A percentile compares a stretch with the other conserved stretches of the same genome.
Evolutionary conservation across 2,797 vertebrate species (phyloP).

Genomic region (Pipistrellus pygmaeus): DNA sequence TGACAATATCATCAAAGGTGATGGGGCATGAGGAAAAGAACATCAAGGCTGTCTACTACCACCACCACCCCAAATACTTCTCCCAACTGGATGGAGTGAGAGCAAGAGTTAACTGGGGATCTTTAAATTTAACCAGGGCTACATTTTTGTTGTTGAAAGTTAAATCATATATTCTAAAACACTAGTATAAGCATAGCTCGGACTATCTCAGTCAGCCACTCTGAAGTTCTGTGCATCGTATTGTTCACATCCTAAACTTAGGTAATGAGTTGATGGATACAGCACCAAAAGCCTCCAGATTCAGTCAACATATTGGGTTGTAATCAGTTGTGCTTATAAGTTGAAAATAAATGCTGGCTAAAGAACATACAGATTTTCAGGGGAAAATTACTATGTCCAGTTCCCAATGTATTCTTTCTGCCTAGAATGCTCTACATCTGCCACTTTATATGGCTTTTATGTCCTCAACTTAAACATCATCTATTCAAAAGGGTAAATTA

Average conservation of each 20-base stretch:
- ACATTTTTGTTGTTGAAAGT: constrained; percentile 12
- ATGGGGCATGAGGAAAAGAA: background rate
- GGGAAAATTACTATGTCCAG: background rate
- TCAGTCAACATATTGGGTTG: background rate
- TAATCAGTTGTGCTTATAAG: background rate
- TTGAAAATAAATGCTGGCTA: background rate
- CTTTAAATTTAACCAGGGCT: background rate
- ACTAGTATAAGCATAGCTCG: background rate
- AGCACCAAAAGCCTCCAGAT: background rate
- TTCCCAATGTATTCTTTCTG: background rate
- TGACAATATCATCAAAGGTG: background rate
- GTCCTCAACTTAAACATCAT: background rate
- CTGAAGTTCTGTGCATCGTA: background rate
- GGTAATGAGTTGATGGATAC: background rate
- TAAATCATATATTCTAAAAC: constrained; percentile 13
- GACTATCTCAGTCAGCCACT: background rate
- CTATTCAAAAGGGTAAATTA: background rate
- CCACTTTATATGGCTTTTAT: background rate
- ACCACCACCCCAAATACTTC: background rate
- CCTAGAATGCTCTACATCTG: background rate
- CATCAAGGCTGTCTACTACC: background rate
- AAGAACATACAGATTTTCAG: background rate
- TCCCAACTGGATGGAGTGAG: background rate
- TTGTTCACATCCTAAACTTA: background rate
- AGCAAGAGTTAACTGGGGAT: background rate